Evolutionary conservation across 1,140 invertebrate genomes (phyloP), one percentile per base, ranked within the genome.

Genomic region (Lamellibrachia luymesi): DNA sequence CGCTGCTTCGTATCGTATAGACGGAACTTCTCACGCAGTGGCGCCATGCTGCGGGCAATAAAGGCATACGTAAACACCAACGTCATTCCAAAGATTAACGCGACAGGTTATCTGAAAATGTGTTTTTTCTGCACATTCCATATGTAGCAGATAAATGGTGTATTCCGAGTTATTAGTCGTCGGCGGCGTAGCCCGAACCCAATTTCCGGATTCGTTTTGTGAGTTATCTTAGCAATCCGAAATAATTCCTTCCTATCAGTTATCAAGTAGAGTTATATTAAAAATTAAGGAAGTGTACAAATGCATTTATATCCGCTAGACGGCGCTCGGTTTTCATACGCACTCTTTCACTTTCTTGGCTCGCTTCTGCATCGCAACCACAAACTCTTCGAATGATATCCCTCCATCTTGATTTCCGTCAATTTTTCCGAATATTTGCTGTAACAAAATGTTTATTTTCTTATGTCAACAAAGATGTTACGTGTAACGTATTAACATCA

Each of bases 341-440:
- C 89, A 93, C 92, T 93, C 56, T 90, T 93, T 93, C 38, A 50
- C 56, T 27, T 93, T 93, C 49, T 89, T 89, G n/a, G 56, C 51
- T 90, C 92, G 56, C 64, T 93, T 90, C 49, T 89, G 38, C 92
- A 93, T 89, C 6, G 92, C 92, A 49, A 64, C 38, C 49, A 93
- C 92, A 90, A 93, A 93, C 80, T 93, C 92, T 17, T 93, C 92
- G 51, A 89, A 93, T 10, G 17, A 50, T 4, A 93, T 93, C 2
- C 93, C 91, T 13, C 91, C 93, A 49, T 91, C 92, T 38, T 93
- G 51, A 56, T 93, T 91, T 27, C 49, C 27, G 38, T 92, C 91
- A n/a, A n/a, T 92, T 17, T 90, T 56, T 8, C 93, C 93, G 56
- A 93, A 93, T 49, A 93, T 93, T n/a, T 93, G 91, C 93, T 93